phyloP scores from a whole-genome alignment of 2,888 invertebrate species.

The Plebejus melissa region DNA sequence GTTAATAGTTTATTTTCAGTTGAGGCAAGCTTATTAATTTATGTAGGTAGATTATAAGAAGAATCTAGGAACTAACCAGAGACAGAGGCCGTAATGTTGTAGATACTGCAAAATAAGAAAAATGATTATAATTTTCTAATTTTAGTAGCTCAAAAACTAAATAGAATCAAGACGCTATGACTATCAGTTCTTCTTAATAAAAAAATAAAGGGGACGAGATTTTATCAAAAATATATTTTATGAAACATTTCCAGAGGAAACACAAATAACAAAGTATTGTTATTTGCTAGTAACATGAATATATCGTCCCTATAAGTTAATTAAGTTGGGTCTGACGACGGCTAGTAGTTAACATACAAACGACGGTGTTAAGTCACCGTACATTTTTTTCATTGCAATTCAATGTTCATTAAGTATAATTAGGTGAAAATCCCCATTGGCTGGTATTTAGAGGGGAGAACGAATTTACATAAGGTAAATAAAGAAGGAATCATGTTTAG shows the following conservation, averaged over 20 bases:
- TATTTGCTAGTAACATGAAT: constrained; percentile 21
- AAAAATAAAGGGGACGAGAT: background rate
- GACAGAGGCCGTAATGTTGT: background rate
- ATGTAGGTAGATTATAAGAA: background rate
- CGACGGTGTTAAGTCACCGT: constrained; percentile 8
- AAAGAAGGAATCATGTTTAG: background rate
- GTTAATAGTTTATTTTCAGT: background rate
- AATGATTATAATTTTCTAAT: background rate
- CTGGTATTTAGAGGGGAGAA: background rate
- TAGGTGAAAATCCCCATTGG: constrained; percentile 18
- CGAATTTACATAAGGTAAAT: background rate
- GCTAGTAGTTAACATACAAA: constrained; percentile 13
- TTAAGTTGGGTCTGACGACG: constrained; percentile 1
- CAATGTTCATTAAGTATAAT: constrained; percentile 20
- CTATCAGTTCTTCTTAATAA: no score
- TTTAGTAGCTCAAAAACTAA: background rate
- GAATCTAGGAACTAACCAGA: background rate
- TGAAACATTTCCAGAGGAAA: background rate
- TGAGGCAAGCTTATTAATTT: background rate
- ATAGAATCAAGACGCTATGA: background rate
- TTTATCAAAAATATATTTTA: background rate
- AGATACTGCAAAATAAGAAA: background rate
- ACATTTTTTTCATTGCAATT: constrained; percentile 12
- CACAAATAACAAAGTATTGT: background rate
- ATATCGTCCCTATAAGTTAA: constrained; percentile 20